Base-by-base conservation (phyloP, 2,888 invertebrate genomes). In the Hanleya hanleyi region DNA sequence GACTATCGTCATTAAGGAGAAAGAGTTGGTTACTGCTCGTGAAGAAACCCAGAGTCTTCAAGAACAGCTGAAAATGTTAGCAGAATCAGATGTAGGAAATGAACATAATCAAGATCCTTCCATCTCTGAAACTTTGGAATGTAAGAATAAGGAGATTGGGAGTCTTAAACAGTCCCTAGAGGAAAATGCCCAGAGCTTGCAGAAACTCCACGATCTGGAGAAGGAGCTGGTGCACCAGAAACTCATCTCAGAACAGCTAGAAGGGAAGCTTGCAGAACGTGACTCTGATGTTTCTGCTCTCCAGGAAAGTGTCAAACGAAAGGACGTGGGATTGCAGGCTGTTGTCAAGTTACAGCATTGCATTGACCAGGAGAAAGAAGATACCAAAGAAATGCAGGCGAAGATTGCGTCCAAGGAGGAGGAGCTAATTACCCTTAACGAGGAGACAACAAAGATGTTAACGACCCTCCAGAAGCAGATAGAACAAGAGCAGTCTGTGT, bases 161-260 rank as follows among this genome's bases (percentile, higher is more conserved):
- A n/a, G n/a, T n/a, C n/a, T n/a, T n/a, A n/a, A n/a, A n/a, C n/a
- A n/a, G n/a, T n/a, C n/a, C n/a, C n/a, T n/a, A n/a, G n/a, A n/a
- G n/a, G n/a, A n/a, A n/a, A n/a, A n/a, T n/a, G n/a, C n/a, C n/a
- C n/a, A n/a, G n/a, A n/a, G n/a, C n/a, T n/a, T n/a, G n/a, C n/a
- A n/a, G n/a, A n/a, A n/a, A n/a, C n/a, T n/a, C n/a, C n/a, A n/a
- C n/a, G n/a, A n/a, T n/a, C n/a, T n/a, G n/a, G n/a, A n/a, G n/a
- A n/a, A n/a, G n/a, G n/a, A n/a, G n/a, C n/a, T n/a, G n/a, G n/a
- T n/a, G n/a, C n/a, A n/a, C n/a, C n/a, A n/a, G n/a, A n/a, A n/a
- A n/a, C n/a, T n/a, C n/a, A n/a, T n/a, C n/a, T n/a, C 18, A 15
- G 41, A 62, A 62, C 47, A 69, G 6, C n/a, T 69, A 33, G 32